Evolutionary conservation across 2,888 invertebrate genomes (phyloP), one percentile per base, ranked within the genome.

Genomic region (Meliscaeva auricollis): DNA sequence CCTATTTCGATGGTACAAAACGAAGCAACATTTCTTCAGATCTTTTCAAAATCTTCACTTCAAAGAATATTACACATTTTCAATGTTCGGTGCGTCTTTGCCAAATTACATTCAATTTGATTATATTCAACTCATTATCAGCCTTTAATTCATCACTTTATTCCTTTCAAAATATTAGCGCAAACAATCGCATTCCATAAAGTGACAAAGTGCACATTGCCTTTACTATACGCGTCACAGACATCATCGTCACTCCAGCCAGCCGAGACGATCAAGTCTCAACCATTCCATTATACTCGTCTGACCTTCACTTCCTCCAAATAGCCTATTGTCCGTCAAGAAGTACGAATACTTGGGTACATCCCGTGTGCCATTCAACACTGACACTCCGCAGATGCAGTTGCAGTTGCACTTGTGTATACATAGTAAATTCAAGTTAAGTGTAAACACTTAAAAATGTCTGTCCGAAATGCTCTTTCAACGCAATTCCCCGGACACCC

Each of bases 341-440:
- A 38, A 44, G 56, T 17, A 64, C 38, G 15, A 13, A 15, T 7
- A 4, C 20, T 4, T 3, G 17, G 32, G 13, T 20, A 4, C 58
- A 54, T 48, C 20, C 48, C 41, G 41, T 15, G 8, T 32, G 58
- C 50, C 69, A 76, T 41, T 69, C 60, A 52, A 17, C 30, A 22
- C 3, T 20, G 44, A 70, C 69, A 70, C 2, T 52, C 30, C 52
- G 60, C 64, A 72, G 70, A 70, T 78, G 70, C 62, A 41, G 32
- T 52, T n/a, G 60, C 62, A 72, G 52, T 52, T 75, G 66, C 48
- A 22, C 26, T 54, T 32, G 70, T 64, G 52, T n/a, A 54, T 15
- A 54, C 32, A 46, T 60, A 30, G 26, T 41, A 54, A 70, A 44
- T 77, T 77, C 62, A 77, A 77, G 70, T 70, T 70, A 62, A 70